Evolutionary conservation across 2,113 vertebrate genomes (phyloP).

Genomic region (Chaetops frenatus): DNA sequence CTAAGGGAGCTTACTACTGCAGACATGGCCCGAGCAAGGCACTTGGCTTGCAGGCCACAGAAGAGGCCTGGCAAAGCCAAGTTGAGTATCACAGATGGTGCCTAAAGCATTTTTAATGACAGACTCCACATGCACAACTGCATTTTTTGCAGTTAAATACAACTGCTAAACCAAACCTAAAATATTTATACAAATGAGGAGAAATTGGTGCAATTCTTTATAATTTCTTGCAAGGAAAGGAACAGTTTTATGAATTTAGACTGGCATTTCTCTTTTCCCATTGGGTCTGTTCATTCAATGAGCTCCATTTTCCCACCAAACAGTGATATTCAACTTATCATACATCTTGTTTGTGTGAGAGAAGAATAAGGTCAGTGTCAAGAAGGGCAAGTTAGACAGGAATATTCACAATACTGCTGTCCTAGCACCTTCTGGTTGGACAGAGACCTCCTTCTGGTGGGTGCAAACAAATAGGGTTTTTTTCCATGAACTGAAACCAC

Average conservation of each 20-base stretch:
- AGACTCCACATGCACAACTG: background rate
- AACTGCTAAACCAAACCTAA: background rate
- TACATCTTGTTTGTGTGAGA: background rate
- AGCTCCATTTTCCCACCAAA: background rate
- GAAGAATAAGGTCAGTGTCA: background rate
- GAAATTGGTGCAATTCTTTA: background rate
- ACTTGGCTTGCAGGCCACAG: background rate
- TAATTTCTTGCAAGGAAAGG: background rate
- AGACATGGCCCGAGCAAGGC: background rate
- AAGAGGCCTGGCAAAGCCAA: background rate
- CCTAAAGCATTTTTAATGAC: background rate
- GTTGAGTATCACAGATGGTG: background rate
- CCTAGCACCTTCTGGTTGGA: background rate
- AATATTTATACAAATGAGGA: background rate
- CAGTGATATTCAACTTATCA: background rate
- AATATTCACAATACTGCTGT: background rate
- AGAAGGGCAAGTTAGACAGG: background rate
- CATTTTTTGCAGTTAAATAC: background rate
- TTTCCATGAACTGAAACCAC: constrained; percentile 4
- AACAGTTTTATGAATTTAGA: background rate
- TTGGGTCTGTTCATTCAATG: background rate
- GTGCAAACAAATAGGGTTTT: background rate
- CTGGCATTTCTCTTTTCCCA: background rate
- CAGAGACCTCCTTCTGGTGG: background rate
- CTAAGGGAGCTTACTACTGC: background rate